Conservation (phyloP, 64 coral and sea anemone species). For the Montipora efflorescens region DNA sequence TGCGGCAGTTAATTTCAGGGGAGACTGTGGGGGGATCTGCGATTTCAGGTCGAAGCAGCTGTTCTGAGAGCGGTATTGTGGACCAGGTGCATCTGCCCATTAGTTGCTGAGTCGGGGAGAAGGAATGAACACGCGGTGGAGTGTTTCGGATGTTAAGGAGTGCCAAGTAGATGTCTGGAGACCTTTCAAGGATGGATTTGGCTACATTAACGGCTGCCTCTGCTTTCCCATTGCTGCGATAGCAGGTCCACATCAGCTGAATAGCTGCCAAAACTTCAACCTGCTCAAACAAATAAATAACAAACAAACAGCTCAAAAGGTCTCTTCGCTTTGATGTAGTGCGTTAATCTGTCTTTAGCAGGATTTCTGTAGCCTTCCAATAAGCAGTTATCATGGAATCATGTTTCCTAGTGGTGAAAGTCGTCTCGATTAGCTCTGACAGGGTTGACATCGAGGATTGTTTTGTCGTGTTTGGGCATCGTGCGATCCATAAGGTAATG, state of each 20-base stretch:
- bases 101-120: conserved; percentile 48
- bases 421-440: too few relatives aligned
- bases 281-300: too few relatives aligned
- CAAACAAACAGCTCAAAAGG: too few relatives aligned
- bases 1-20: neutral
- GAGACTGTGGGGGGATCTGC: neutral
- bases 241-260: neutral
- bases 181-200: conserved; percentile 38
- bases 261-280: too few relatives aligned
- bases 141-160: conserved; percentile 65
- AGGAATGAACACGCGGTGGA: conserved; percentile 37
- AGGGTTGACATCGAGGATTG: too few relatives aligned
- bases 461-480: too few relatives aligned
- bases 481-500: too few relatives aligned
- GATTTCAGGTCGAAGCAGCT: conserved; percentile 19
- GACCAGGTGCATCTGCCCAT: conserved; percentile 28
- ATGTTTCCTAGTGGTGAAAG: too few relatives aligned
- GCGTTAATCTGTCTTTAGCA: too few relatives aligned
- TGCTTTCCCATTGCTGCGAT: conserved; percentile 31
- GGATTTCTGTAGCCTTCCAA: too few relatives aligned
- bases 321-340: too few relatives aligned
- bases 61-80: conserved; percentile 23
- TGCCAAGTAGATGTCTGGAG: conserved; percentile 34
- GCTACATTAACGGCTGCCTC: conserved; percentile 67
- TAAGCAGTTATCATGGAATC: too few relatives aligned